Conservation (phyloP, 2,797 vertebrate genomes). For the Sebastes trivittatus region DNA sequence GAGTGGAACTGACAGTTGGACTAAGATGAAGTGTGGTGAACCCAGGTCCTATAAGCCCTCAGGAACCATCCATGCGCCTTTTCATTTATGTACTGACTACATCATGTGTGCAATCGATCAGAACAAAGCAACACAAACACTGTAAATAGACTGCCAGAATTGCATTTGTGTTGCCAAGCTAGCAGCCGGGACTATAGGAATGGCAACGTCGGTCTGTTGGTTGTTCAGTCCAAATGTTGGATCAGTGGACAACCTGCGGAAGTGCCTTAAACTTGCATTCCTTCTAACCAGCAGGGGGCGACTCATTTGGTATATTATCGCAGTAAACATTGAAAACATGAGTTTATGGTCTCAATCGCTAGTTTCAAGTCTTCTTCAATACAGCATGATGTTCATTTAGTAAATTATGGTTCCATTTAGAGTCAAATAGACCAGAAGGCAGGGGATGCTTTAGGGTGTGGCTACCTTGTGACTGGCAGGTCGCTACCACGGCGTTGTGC, state of each 20-base stretch:
- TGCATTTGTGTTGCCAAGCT: background rate
- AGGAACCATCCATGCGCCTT: background rate
- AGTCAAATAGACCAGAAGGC: no score
- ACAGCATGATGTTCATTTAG: no score
- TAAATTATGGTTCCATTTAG: no score
- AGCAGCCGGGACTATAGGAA: no score
- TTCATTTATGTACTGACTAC: background rate
- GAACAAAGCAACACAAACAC: background rate
- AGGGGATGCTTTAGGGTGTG: no score
- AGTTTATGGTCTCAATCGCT: no score
- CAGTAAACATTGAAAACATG: no score
- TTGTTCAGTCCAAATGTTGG: background rate
- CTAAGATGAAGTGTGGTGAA: background rate
- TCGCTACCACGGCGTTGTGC: no score
- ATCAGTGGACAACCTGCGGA: background rate
- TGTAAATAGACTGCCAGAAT: background rate
- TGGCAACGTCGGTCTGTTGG: background rate
- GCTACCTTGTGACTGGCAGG: no score
- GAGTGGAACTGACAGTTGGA: background rate
- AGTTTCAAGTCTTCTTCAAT: no score
- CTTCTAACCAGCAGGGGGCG: background rate
- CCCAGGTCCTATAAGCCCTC: background rate
- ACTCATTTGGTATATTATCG: no score
- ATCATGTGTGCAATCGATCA: conserved; percentile 2
- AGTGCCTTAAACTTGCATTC: background rate